These are phyloP conservation scores for Erpobdella octoculata DNA, from an alignment of 2,888 invertebrate genomes.

Conservation along the genomic window DNA sequence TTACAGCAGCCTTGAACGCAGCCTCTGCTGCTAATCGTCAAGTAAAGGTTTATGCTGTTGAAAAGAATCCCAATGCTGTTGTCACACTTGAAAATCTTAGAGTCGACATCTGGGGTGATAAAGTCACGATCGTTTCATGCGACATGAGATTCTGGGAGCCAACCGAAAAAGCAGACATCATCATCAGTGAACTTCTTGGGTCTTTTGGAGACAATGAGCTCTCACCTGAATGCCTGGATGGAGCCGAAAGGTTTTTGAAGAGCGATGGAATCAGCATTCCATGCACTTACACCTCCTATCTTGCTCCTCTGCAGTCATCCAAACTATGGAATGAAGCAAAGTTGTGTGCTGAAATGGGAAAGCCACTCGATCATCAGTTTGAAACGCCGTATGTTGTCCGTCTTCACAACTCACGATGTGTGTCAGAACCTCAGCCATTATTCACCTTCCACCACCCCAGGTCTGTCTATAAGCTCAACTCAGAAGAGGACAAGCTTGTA, in stretches of 20 bases:
- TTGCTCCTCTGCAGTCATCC: constrained; percentile 84
- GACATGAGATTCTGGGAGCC: constrained; percentile 54
- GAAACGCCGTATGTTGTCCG: constrained; percentile 90
- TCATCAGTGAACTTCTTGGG: constrained; percentile 88
- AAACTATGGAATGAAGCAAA: constrained; percentile 59
- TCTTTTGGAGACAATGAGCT: constrained; percentile 98
- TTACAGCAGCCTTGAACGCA: constrained; percentile 78
- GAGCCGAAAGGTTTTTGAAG: constrained; percentile 68
- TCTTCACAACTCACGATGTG: constrained; percentile 72
- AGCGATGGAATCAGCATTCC: constrained; percentile 87
- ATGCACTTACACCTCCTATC: constrained; percentile 74
- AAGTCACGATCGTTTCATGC: constrained; percentile 52
- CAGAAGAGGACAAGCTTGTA: not conserved
- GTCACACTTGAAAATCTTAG: constrained; percentile 50
- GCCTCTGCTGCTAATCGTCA: constrained; percentile 62
- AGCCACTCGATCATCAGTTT: constrained; percentile 52
- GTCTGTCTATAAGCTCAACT: not conserved
- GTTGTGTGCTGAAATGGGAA: constrained; percentile 33
- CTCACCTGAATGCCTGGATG: constrained; percentile 93
- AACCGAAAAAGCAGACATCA: constrained; percentile 77
- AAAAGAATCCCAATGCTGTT: constrained; percentile 94
- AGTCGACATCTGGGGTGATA: constrained; percentile 48
- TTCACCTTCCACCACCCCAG: constrained; percentile 82
- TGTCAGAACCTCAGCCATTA: constrained; percentile 66
- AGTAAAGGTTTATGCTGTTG: constrained; percentile 83